Evolutionary conservation across 2,113 vertebrate genomes (phyloP), one percentile per base, ranked within the genome.

Genomic region (Pseudonaja textilis): DNA sequence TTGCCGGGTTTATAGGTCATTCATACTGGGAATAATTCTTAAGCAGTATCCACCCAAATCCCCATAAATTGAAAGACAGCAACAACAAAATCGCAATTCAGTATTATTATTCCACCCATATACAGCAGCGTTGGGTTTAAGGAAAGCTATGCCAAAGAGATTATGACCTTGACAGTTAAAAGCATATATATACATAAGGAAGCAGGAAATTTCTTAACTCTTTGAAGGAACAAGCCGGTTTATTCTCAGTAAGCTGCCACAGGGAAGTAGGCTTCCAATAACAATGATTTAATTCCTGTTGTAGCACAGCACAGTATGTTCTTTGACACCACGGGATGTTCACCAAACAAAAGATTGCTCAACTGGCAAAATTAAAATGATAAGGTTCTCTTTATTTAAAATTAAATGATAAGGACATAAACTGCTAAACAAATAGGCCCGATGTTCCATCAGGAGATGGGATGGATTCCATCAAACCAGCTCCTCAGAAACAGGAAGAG

Each of bases 261-360:
- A 1, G 0, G 23, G 10, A 34, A 1, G 1, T 0, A 0, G 81
- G 64, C 54, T 94, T n/a, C 20, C 89, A 25, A 3, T 5, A 57
- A 89, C 69, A 86, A 85, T 89, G 59, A 0, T 59, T 57, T 5
- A 12, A 23, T 11, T 23, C 0, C 0, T 0, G 3, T 8, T 4
- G 1, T 87, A 64, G 64, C 0, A 47, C 39, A 8, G 47, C 3
- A 34, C 42, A 74, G 11, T 88, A 90, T 34, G 87, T 29, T 10
- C n/a, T 54, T 89, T 0, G 39, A 6, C 0, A 9, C n/a, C 22
- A 59, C 23, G 11, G 0, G 8, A 18, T 5, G n/a, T 54, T 86
- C 61, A 57, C 42, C 91, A 26, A 81, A 91, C n/a, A 29, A 45
- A 91, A 29, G 81, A 69, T 34, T 57, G 54, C 54, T 87, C 0